Evolutionary conservation across 2,113 vertebrate species (phyloP).

Genomic region (Bucco capensis): DNA sequence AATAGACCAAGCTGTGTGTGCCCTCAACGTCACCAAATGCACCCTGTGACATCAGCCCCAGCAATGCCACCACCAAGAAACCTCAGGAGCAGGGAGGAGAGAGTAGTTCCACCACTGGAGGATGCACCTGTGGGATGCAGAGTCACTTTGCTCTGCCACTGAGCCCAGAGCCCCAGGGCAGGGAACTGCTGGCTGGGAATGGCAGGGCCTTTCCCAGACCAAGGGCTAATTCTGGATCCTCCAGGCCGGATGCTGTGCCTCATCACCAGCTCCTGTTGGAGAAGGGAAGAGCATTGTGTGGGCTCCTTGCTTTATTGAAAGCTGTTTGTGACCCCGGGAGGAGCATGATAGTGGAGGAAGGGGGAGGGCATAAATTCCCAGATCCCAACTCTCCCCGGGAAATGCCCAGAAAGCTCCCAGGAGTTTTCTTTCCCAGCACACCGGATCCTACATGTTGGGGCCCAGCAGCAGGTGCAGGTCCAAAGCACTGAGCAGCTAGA

Average conservation of each 20-base stretch:
- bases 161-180: neutral
- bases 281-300: slow-evolving; percentile 39
- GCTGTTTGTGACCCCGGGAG: neutral
- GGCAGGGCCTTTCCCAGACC: slow-evolving; percentile 24
- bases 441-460: rapidly evolving
- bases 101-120: rapidly evolving
- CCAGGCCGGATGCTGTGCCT: neutral
- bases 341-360: neutral
- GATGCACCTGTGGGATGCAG: neutral
- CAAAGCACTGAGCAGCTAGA: rapidly evolving
- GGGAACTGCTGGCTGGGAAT: neutral
- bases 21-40: neutral
- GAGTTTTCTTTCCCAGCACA: neutral
- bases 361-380: slow-evolving; percentile 2
- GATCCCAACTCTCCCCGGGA: neutral
- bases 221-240: neutral
- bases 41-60: neutral
- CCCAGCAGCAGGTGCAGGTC: neutral
- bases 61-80: neutral
- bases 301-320: slow-evolving; percentile 25
- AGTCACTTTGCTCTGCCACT: neutral
- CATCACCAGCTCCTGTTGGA: neutral
- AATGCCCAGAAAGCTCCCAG: neutral
- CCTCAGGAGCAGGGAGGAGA: rapidly evolving
- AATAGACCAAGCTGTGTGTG: rapidly evolving